These are phyloP conservation scores for Protaetia brevitarsis DNA, from an alignment of 1,140 invertebrate genomes.

Conservation along the genomic window DNA sequence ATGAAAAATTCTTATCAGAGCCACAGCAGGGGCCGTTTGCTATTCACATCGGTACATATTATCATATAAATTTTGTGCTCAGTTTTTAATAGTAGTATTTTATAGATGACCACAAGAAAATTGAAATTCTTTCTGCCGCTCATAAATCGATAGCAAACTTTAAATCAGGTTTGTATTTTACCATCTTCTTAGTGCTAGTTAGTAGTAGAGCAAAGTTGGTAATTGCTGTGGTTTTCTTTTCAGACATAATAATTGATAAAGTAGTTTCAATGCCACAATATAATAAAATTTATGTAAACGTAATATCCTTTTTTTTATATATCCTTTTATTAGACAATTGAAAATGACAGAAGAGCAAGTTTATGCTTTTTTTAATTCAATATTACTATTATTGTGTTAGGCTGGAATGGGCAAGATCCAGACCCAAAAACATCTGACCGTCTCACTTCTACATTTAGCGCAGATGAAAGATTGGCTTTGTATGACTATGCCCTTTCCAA, in stretches of 20 bases:
- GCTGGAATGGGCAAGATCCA: slow-evolving; percentile 49
- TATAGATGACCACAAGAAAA: slow-evolving; percentile 51
- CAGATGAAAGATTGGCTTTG: slow-evolving; percentile 52
- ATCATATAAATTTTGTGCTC: not conserved
- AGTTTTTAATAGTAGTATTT: slow-evolving; percentile 26
- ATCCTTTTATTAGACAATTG: slow-evolving; percentile 20
- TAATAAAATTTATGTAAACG: slow-evolving; percentile 10
- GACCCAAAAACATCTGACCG: slow-evolving; percentile 56
- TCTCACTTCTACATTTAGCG: slow-evolving; percentile 52
- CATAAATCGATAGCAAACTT: slow-evolving; percentile 37
- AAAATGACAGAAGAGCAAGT: not conserved
- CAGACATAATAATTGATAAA: slow-evolving; percentile 23
- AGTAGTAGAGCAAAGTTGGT: slow-evolving; percentile 9
- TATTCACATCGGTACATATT: slow-evolving; percentile 19
- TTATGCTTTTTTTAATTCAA: slow-evolving; percentile 23
- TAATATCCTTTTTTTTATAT: slow-evolving; percentile 42
- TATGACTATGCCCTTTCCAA: slow-evolving; percentile 53
- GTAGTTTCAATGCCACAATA: slow-evolving; percentile 5
- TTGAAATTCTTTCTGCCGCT: slow-evolving; percentile 46
- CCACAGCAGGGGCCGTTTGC: slow-evolving; percentile 33
- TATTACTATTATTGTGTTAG: slow-evolving; percentile 38
- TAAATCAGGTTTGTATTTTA: slow-evolving; percentile 34
- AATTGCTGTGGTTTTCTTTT: slow-evolving; percentile 24
- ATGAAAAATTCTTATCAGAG: slow-evolving; percentile 51
- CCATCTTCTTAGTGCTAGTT: not conserved